Percentiles rank a stretch among this genome's conserved stretches.
Evolutionary conservation across 2,797 vertebrate genomes (phyloP).

Genomic region (Hipposideros larvatus): DNA sequence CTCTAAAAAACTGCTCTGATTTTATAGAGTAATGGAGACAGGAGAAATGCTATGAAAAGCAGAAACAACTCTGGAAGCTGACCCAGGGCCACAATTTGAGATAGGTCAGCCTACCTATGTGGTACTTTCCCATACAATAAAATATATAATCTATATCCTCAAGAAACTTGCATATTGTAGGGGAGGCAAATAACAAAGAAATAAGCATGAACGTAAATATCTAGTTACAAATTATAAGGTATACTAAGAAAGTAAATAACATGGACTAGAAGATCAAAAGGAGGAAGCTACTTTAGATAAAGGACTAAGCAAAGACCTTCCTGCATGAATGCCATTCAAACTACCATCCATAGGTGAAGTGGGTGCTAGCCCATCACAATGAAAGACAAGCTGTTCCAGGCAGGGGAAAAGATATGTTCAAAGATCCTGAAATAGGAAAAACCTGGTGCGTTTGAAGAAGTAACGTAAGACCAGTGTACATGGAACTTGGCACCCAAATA

Average conservation of each 20-base stretch:
- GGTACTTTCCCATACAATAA: neutral
- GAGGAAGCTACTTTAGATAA: conserved; percentile 24
- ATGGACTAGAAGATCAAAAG: conserved; percentile 5
- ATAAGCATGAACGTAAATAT: conserved; percentile 47
- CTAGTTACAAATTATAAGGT: neutral
- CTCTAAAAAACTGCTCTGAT: conserved; percentile 2
- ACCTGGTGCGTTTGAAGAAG: neutral
- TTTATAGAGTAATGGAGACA: conserved; percentile 1
- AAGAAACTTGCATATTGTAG: neutral
- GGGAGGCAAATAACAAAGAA: conserved; percentile 31
- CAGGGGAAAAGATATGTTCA: neutral
- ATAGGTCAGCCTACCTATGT: neutral
- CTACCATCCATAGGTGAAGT: neutral
- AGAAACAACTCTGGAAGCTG: conserved; percentile 15
- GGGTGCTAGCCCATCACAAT: neutral
- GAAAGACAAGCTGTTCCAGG: neutral
- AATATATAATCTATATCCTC: neutral
- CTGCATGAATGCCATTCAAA: neutral
- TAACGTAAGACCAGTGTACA: neutral
- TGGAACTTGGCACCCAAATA: neutral
- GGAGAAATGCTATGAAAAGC: conserved; percentile 43
- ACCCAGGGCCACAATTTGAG: neutral
- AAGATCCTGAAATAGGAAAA: neutral
- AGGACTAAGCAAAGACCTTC: neutral
- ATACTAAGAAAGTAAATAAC: conserved; percentile 36